Conservation (phyloP, 2,888 invertebrate species). For the Polylopha cassiicola region DNA sequence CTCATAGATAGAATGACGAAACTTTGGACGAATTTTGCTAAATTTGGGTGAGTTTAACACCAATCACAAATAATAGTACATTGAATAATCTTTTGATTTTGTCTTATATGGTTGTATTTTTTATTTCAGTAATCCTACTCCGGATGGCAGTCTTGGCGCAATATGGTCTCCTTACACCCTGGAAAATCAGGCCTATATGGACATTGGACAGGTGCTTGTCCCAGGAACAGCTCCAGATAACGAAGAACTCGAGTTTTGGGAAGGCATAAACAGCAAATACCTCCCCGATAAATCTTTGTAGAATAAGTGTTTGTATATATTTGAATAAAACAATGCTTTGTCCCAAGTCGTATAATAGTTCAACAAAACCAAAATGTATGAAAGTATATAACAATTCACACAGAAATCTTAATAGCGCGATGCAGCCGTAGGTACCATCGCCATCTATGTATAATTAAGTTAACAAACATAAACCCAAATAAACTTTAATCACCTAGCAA, state of each 20-base stretch:
- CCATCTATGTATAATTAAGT: no score
- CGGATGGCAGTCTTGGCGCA: conserved; percentile 33
- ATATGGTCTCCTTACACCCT: conserved; percentile 42
- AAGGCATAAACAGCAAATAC: conserved; percentile 36
- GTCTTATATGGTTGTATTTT: conserved; percentile 6
- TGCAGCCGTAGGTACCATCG: no score
- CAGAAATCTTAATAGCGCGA: no score
- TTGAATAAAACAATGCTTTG: not conserved
- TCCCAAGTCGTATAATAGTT: no score
- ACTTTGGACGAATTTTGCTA: no score
- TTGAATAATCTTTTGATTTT: not conserved
- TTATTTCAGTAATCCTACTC: conserved; percentile 47
- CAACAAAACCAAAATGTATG: no score
- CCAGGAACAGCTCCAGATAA: conserved; percentile 32
- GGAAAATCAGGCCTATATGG: conserved; percentile 37
- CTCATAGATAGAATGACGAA: conserved; percentile 43
- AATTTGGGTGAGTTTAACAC: conserved; percentile 47
- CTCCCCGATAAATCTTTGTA: conserved; percentile 29
- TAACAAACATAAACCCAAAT: no score
- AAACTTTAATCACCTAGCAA: no score
- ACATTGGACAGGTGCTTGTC: conserved; percentile 39
- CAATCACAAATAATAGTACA: not conserved
- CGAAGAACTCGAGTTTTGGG: conserved; percentile 44
- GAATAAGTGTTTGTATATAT: not conserved
- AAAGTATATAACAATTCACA: no score